Conservation (phyloP, 2,797 vertebrate species). For the Sebastes matsubarae region DNA sequence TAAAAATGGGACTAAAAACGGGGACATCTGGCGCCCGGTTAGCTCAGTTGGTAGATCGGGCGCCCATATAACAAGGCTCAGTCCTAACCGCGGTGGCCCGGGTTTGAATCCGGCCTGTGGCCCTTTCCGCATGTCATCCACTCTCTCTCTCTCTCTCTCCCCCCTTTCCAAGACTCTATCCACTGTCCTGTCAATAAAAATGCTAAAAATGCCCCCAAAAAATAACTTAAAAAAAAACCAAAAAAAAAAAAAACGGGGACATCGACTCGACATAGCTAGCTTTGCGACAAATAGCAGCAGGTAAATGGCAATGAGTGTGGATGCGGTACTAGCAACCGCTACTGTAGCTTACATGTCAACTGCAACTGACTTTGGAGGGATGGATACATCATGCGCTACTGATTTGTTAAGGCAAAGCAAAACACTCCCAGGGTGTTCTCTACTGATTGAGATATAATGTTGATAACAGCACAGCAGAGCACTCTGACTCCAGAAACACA, state of each 20-base stretch:
- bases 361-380: neutral
- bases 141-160: no score
- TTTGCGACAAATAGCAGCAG: neutral
- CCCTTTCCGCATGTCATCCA: no score
- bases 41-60: no score
- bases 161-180: no score
- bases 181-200: no score
- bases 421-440: neutral
- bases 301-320: neutral
- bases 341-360: neutral
- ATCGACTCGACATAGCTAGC: neutral
- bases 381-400: neutral
- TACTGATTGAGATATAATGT: neutral
- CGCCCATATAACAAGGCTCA: no score
- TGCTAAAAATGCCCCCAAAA: no score
- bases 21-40: no score
- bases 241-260: neutral
- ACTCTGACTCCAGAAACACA: neutral
- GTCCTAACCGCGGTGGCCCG: no score
- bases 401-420: neutral
- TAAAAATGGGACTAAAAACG: neutral
- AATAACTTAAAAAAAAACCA: no score
- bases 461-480: neutral
- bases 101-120: no score
- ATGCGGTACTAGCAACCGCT: neutral